Base-by-base conservation (phyloP, 2,113 vertebrate genomes). In the Halichoeres trimaculatus region DNA sequence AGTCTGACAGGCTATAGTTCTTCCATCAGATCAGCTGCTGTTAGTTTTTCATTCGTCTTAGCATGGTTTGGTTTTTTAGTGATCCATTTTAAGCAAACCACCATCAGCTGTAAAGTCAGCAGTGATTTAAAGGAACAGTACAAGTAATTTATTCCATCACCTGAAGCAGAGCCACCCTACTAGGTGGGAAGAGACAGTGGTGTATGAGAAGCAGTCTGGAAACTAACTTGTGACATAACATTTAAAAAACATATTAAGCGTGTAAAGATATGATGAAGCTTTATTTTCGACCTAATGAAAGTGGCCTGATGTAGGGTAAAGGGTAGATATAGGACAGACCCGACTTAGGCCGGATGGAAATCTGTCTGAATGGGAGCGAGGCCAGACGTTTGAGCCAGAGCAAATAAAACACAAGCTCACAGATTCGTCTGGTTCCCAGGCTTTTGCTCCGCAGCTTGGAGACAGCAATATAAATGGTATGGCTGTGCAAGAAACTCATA, bases 371-470 rank as follows among this genome's bases (percentile, higher is more conserved):
- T 10, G 19, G 45, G 45, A 48, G 45, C 45, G 9, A 19, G 45
- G 45, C 45, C 45, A 48, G 19, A 48, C 45, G 45, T n/a, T n/a
- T 48, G 19, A n/a, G 45, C 45, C 45, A 48, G 45, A 48, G 19
- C 45, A 48, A 48, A 48, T 48, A 48, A 48, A 48, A 48, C 45
- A n/a, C n/a, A 48, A 48, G 45, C 45, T 20, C 45, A 48, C 17
- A 48, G 45, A 8, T 48, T 48, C 19, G 45, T 48, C 45, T 48
- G 45, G 45, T 48, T 48, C 45, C 45, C 45, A 48, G 45, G 45
- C 45, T 48, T 48, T 48, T 20, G 9, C 45, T 48, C 45, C 10
- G 2, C 9, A 20, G 19, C 19, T 9, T 48, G 45, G 45, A 48
- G 8, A 48, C 45, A 20, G 45, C 8, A 48, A 6, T 45, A 45